phyloP scores from a whole-genome alignment of 2,888 invertebrate species.

The Imbricaverruca yamaguchii region DNA sequence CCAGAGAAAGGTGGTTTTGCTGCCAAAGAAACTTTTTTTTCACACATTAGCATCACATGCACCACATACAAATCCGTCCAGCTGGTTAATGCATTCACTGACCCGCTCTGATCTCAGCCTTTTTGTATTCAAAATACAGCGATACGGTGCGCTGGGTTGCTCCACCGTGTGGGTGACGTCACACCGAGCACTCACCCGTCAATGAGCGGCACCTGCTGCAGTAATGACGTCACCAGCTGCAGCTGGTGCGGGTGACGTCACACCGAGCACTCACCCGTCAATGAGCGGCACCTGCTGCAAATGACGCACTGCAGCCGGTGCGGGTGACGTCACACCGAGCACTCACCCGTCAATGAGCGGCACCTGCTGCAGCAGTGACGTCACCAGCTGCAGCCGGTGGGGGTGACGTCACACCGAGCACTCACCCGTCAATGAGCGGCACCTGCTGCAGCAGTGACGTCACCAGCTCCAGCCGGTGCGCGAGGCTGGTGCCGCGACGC shows the following conservation, averaged over 20 bases:
- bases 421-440: constrained; percentile 25
- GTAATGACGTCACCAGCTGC: constrained; percentile 16
- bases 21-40: too few species aligned
- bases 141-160: too few species aligned
- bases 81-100: too few species aligned
- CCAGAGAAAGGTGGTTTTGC: too few species aligned
- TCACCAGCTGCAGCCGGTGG: constrained; percentile 20
- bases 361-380: constrained; percentile 21
- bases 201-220: constrained; percentile 22
- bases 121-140: too few species aligned
- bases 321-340: too few species aligned
- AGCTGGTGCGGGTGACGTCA: constrained; percentile 25
- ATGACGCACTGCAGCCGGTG: constrained; percentile 22
- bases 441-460: constrained; percentile 21
- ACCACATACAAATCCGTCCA: too few species aligned
- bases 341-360: constrained; percentile 25
- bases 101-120: too few species aligned
- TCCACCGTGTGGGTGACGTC: too few species aligned
- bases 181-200: constrained; percentile 22
- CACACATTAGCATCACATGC: too few species aligned
- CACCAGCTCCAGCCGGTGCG: constrained; percentile 25
- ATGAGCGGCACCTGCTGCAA: constrained; percentile 23
- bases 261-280: constrained; percentile 25
- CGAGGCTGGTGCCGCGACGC: constrained; percentile 28
- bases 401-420: background rate